Conservation (phyloP, 1,140 invertebrate species). For the Hylaeus volcanicus region DNA sequence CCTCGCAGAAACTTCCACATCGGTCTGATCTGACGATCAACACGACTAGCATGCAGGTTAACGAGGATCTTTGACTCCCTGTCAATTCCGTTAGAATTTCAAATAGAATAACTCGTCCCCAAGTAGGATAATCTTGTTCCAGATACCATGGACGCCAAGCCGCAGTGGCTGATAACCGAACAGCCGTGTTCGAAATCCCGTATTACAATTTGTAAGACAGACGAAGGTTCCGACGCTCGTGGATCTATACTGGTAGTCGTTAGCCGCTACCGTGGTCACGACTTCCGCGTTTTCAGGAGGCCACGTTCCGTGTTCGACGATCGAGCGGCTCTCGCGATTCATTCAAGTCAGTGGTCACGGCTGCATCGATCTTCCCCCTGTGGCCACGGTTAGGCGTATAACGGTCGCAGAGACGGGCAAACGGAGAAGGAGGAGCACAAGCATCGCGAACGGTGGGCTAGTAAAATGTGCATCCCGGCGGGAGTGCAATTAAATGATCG, state of each 20-base stretch:
- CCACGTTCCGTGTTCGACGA: constrained; percentile 36
- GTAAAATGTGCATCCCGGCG: constrained; percentile 59
- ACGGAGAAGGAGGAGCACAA: constrained; percentile 11
- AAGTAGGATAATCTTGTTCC: no score
- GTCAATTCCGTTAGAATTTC: no score
- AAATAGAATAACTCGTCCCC: no score
- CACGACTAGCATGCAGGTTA: no score
- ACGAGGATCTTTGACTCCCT: no score
- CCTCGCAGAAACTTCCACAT: no score
- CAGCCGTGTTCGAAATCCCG: not conserved
- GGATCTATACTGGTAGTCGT: constrained; percentile 31
- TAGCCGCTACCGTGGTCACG: constrained; percentile 37
- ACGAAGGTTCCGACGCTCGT: constrained; percentile 10
- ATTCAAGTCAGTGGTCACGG: constrained; percentile 50
- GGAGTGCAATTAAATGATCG: constrained; percentile 74
- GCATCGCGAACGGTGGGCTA: constrained; percentile 39
- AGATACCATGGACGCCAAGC: no score
- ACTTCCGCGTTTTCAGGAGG: constrained; percentile 57
- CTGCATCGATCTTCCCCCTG: constrained; percentile 53
- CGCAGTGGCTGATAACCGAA: not conserved
- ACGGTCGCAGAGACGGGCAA: constrained; percentile 32
- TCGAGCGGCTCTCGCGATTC: constrained; percentile 43
- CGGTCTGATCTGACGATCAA: no score
- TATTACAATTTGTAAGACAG: constrained; percentile 28
- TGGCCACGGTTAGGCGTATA: constrained; percentile 41